Base-by-base conservation (phyloP, 2,113 vertebrate genomes). In the Phaethornis superciliosus region DNA sequence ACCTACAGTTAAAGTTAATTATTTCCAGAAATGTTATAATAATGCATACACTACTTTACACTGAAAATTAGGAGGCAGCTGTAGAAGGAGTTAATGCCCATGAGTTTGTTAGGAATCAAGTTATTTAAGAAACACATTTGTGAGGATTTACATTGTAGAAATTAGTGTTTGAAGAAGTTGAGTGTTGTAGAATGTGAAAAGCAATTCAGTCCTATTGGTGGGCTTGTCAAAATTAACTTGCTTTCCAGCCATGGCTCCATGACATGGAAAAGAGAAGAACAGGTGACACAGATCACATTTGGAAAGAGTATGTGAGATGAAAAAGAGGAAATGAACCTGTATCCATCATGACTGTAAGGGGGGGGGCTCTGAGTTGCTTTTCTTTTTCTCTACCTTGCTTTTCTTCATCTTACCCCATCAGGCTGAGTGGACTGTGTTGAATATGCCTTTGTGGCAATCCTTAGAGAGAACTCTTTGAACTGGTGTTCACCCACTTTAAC, bases 81-180 rank as follows among this genome's bases (percentile, higher is more conserved):
- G 44, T 12, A 76, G 81, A 92, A 90, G 28, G 93, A 89, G 64
- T 95, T 96, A 96, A 95, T 64, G 21, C 23, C 32, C 22, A 10
- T 40, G 51, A 52, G 60, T 81, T 74, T 51, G 37, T 52, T 46
- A 81, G 40, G 87, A 88, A 86, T 78, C 21, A 20, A 88, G 69
- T 75, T 49, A 78, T 74, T 71, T 88, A 81, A 83, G 85, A 92
- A 94, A 92, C 76, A 60, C 56, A 60, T 83, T 93, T 95, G 88
- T 96, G 91, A 95, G 85, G 91, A 96, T 96, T 96, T 96, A 95
- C 94, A 95, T 89, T 85, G 91, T 85, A 80, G 95, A 96, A 95
- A 95, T 85, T 63, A 90, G 56, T 56, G 40, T 90, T 74, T 80
- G 47, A 70, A 74, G 42, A 91, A 63, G 32, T 68, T 87, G 81